These are phyloP conservation scores for Hyppa rectilinea DNA, from an alignment of 2,888 invertebrate species.

Conservation along the genomic window DNA sequence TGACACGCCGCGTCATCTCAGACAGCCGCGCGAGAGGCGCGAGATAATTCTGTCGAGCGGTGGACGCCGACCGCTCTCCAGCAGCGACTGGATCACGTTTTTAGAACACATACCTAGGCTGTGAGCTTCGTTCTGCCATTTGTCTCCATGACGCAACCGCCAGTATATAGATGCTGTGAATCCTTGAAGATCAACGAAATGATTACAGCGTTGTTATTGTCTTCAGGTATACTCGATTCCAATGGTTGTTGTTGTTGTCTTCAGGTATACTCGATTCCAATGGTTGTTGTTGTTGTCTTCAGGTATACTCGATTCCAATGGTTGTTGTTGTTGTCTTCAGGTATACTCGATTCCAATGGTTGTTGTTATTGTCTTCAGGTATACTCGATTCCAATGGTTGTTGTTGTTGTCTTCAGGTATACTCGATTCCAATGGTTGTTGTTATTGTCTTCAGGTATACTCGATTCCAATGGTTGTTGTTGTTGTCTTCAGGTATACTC, in stretches of 20 bases:
- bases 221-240: not conserved
- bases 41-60: slow-evolving; percentile 30
- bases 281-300: no score
- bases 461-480: no score
- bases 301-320: no score
- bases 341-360: no score
- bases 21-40: slow-evolving; percentile 18
- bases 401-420: no score
- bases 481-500: no score
- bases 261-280: no score
- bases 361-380: not conserved
- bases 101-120: not conserved
- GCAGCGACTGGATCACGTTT: slow-evolving; percentile 15
- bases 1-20: slow-evolving; percentile 32
- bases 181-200: not conserved
- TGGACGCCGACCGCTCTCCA: slow-evolving; percentile 19
- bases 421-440: no score
- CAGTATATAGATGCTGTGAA: not conserved
- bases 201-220: not conserved
- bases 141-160: not conserved
- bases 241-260: no score
- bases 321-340: no score
- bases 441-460: no score
- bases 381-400: not conserved
- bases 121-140: not conserved